Evolutionary conservation across 2,888 invertebrate genomes (phyloP).

Genomic region (Ellobium chinense): DNA sequence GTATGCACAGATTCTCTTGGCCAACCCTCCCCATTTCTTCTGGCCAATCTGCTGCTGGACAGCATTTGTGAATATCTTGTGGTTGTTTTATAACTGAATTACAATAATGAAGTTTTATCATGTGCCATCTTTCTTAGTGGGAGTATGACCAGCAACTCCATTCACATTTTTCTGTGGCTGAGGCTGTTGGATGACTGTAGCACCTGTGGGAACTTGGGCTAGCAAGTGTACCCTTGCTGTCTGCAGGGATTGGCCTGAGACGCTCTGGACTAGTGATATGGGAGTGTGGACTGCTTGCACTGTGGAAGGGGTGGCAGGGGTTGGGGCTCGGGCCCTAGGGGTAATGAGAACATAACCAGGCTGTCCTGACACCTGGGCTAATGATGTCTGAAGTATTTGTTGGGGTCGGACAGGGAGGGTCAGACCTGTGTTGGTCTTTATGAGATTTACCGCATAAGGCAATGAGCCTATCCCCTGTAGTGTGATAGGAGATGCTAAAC

Average conservation of each 20-base stretch:
- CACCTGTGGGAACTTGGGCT: slow-evolving; percentile 38
- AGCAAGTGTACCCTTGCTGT: slow-evolving; percentile 36
- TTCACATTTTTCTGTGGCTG: slow-evolving; percentile 29
- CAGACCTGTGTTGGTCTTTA: slow-evolving; percentile 48
- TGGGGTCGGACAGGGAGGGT: slow-evolving; percentile 35
- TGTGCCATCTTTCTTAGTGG: slow-evolving; percentile 39
- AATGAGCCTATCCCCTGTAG: slow-evolving; percentile 44
- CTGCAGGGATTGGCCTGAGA: slow-evolving; percentile 27
- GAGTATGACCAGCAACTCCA: slow-evolving; percentile 27
- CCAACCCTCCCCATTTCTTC: no score
- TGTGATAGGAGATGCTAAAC: slow-evolving; percentile 44
- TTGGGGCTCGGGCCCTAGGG: slow-evolving; percentile 19
- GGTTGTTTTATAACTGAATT: no score
- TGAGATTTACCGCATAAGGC: slow-evolving; percentile 43
- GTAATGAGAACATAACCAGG: slow-evolving; percentile 53
- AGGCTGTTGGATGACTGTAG: slow-evolving; percentile 30
- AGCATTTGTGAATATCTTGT: not conserved
- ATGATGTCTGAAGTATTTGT: slow-evolving; percentile 42
- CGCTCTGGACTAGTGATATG: slow-evolving; percentile 37
- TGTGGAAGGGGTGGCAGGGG: slow-evolving; percentile 25
- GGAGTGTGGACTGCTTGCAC: slow-evolving; percentile 25
- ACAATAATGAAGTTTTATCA: slow-evolving; percentile 2
- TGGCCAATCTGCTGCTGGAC: no score
- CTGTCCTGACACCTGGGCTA: slow-evolving; percentile 47
- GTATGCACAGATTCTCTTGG: no score